Percentiles rank a stretch among this genome's conserved stretches.
Conservation (phyloP, 2,888 invertebrate genomes). For the Unio pictorum region DNA sequence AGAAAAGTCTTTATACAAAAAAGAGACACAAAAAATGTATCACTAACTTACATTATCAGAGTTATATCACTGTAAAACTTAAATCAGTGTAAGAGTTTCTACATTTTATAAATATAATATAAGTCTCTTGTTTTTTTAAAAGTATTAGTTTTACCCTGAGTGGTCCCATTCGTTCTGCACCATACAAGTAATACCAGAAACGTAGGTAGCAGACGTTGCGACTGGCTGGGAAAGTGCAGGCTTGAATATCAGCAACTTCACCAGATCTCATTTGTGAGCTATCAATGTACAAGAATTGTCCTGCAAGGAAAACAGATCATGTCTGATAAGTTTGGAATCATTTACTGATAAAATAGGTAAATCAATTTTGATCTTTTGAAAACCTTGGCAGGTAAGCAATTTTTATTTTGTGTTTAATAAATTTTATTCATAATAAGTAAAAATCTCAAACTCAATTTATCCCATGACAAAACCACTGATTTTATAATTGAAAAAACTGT, state of each 20-base stretch:
- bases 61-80: too few species aligned
- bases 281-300: slow-evolving; percentile 49
- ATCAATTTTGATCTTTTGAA: too few species aligned
- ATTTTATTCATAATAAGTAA: too few species aligned
- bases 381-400: too few species aligned
- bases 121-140: background rate
- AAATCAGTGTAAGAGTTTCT: too few species aligned
- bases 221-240: slow-evolving; percentile 49
- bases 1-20: background rate
- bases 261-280: slow-evolving; percentile 29
- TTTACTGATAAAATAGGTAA: too few species aligned
- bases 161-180: slow-evolving; percentile 47
- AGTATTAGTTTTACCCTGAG: slow-evolving; percentile 35
- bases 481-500: too few species aligned
- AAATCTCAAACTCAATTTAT: too few species aligned
- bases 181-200: slow-evolving; percentile 62
- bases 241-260: slow-evolving; percentile 38
- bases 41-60: too few species aligned
- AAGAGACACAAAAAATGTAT: background rate
- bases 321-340: too few species aligned
- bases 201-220: slow-evolving; percentile 49
- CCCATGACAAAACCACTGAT: too few species aligned
- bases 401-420: too few species aligned
- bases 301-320: slow-evolving; percentile 18
- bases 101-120: background rate